Conservation (phyloP, 2,888 invertebrate species). For the Opisthograptis luteolata region DNA sequence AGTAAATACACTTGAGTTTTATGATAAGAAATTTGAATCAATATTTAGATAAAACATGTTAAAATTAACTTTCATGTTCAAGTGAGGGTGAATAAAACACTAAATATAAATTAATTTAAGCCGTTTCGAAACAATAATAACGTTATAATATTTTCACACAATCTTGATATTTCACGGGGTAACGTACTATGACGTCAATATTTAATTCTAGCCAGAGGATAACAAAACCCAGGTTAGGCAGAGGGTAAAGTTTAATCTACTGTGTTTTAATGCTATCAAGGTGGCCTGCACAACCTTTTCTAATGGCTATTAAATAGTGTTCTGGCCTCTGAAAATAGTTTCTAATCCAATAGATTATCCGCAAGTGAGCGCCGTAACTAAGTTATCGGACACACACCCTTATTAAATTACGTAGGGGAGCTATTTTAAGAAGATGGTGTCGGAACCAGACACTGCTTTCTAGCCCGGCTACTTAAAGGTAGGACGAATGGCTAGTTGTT, state of each 20-base stretch:
- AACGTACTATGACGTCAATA: too few relatives aligned
- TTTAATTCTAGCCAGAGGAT: not conserved
- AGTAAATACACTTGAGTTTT: too few relatives aligned
- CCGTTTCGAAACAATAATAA: too few relatives aligned
- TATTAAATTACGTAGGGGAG: constrained; percentile 31
- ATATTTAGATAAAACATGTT: too few relatives aligned
- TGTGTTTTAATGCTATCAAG: constrained; percentile 3
- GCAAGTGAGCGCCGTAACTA: constrained; percentile 26
- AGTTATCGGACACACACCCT: constrained; percentile 24
- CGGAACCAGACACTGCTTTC: constrained; percentile 20
- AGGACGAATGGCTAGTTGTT: constrained; percentile 8
- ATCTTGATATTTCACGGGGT: too few relatives aligned
- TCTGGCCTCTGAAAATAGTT: constrained; percentile 15
- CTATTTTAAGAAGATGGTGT: constrained; percentile 30
- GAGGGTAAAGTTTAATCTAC: constrained; percentile 14
- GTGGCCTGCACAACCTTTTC: constrained; percentile 9
- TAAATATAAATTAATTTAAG: too few relatives aligned
- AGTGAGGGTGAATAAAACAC: too few relatives aligned
- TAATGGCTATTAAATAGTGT: constrained; percentile 15
- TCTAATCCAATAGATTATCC: constrained; percentile 27
- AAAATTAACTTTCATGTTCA: too few relatives aligned
- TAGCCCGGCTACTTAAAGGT: constrained; percentile 13
- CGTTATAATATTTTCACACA: not conserved
- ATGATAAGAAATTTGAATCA: too few relatives aligned
- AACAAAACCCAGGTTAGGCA: not conserved